Conservation (phyloP, 2,797 vertebrate genomes). For the Lutjanus argentimaculatus region DNA sequence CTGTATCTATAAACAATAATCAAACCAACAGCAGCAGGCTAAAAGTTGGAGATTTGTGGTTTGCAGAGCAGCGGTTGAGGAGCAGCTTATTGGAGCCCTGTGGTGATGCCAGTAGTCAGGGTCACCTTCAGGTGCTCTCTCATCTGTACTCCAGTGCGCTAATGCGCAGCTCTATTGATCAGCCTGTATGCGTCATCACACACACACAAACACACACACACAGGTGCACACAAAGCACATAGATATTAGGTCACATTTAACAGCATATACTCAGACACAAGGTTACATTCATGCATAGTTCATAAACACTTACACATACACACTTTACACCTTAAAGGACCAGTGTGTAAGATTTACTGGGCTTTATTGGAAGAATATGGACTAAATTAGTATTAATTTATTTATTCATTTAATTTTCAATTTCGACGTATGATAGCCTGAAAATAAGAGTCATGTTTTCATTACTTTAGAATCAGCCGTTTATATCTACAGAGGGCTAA, state of each 20-base stretch:
- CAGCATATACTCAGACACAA: conserved; percentile 9
- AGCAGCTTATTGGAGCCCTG: conserved; percentile 91
- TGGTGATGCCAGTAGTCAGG: conserved; percentile 93
- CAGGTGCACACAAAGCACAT: conserved; percentile 36
- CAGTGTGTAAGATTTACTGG: too few species aligned
- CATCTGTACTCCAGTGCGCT: conserved; percentile 86
- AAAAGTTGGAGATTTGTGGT: conserved; percentile 91
- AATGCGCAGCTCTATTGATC: conserved; percentile 91
- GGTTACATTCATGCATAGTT: conserved; percentile 6
- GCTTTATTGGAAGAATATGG: too few species aligned
- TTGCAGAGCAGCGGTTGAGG: conserved; percentile 86
- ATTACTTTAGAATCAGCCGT: too few species aligned
- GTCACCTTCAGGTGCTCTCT: conserved; percentile 93
- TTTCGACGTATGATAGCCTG: too few species aligned
- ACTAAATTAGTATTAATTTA: too few species aligned
- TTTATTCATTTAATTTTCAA: too few species aligned
- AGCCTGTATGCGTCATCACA: conserved; percentile 70
- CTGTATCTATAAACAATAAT: conserved; percentile 99
- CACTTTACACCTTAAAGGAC: background rate
- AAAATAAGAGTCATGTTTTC: too few species aligned
- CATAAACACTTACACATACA: background rate
- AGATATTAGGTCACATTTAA: conserved; percentile 11
- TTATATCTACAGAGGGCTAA: too few species aligned
- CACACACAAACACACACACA: conserved; percentile 19
- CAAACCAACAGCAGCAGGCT: conserved; percentile 92